Conservation (phyloP, 1,140 invertebrate genomes). For the Pseudomyrmex flavicornis region DNA sequence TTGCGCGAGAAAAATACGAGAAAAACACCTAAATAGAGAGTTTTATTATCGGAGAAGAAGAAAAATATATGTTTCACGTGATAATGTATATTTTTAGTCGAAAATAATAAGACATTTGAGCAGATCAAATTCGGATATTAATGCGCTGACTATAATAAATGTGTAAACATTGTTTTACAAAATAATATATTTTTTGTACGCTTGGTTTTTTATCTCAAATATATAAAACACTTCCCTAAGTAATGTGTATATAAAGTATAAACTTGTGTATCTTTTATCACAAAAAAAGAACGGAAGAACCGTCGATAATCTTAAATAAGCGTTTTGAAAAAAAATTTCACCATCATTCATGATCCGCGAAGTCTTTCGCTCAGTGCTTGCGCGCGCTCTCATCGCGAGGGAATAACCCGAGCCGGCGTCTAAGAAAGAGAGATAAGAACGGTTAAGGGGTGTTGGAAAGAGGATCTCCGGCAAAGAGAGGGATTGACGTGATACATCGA, state of each 20-base stretch:
- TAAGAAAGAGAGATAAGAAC: background rate
- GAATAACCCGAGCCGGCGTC: background rate
- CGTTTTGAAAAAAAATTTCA: background rate
- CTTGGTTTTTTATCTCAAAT: too few species aligned
- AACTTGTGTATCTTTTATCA: background rate
- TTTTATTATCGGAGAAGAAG: background rate
- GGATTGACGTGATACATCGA: slow-evolving; percentile 17
- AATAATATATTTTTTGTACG: too few species aligned
- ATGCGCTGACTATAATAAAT: background rate
- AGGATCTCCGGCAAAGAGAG: background rate
- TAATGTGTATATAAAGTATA: too few species aligned
- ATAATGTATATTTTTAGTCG: too few species aligned
- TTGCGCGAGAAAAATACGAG: background rate
- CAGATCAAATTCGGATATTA: too few species aligned
- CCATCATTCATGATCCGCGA: background rate
- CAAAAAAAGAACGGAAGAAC: background rate
- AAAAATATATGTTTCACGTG: too few species aligned
- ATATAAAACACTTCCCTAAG: too few species aligned
- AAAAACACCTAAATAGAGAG: background rate
- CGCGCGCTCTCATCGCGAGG: background rate
- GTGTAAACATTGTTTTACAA: too few species aligned
- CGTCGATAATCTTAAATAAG: slow-evolving; percentile 5
- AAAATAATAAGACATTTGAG: too few species aligned
- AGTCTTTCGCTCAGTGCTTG: background rate
- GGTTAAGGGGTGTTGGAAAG: background rate